A percentile compares a stretch with the other conserved stretches of the same genome.
Conservation (phyloP, 2,113 vertebrate genomes). For the Proteles cristata region DNA sequence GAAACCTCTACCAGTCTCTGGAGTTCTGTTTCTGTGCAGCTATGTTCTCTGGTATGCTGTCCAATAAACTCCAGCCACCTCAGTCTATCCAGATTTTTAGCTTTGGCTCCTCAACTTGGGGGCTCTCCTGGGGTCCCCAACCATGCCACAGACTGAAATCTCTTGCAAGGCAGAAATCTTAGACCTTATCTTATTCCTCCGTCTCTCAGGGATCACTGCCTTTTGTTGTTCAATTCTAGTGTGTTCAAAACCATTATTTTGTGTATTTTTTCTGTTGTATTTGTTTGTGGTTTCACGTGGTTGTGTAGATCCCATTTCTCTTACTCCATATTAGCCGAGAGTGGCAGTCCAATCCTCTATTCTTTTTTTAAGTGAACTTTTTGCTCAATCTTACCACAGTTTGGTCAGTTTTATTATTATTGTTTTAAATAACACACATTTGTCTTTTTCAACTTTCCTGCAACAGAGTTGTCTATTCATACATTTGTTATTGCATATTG, state of each 20-base stretch:
- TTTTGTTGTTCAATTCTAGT: not conserved
- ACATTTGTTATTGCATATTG: not conserved
- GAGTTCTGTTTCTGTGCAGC: not conserved
- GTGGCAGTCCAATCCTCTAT: not conserved
- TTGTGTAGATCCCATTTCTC: not conserved
- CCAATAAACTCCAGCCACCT: not conserved
- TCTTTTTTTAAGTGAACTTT: not conserved
- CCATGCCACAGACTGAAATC: not conserved
- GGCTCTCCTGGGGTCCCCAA: not conserved
- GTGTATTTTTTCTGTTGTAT: not conserved
- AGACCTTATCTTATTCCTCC: not conserved
- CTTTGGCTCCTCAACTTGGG: not conserved
- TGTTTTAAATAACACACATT: not conserved
- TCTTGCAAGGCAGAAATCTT: not conserved
- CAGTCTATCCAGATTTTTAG: not conserved
- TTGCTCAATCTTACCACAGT: not conserved
- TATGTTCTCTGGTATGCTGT: not conserved
- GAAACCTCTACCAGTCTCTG: not conserved
- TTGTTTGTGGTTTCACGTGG: not conserved
- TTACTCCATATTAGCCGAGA: not conserved
- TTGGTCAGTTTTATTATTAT: not conserved
- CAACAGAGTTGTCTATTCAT: not conserved
- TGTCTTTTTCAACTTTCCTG: not conserved
- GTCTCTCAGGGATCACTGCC: not conserved
- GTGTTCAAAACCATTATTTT: not conserved